These are phyloP conservation scores for Magallana angulata DNA, from an alignment of 1,140 invertebrate genomes.

Conservation along the genomic window DNA sequence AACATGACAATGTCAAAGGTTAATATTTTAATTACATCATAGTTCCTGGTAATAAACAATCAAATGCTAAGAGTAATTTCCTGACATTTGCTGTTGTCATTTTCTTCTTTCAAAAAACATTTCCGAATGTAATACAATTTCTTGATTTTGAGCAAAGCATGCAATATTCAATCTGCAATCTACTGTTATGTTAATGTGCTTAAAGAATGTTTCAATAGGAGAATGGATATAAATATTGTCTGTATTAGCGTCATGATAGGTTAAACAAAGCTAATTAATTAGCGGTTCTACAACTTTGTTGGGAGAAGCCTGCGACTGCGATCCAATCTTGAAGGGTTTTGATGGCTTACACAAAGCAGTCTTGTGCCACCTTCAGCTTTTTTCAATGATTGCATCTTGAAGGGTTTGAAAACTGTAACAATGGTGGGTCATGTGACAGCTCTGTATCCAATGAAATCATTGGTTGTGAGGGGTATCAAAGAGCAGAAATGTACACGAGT, in stretches of 20 bases:
- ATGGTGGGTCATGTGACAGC: not conserved
- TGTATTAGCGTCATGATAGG: not conserved
- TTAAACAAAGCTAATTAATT: conserved; percentile 26
- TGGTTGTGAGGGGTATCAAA: not conserved
- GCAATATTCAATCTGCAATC: too few species aligned
- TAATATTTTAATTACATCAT: not conserved
- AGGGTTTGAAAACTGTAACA: conserved; percentile 9
- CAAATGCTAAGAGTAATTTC: too few species aligned
- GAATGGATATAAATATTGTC: not conserved
- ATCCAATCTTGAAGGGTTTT: conserved; percentile 12
- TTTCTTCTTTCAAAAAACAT: not conserved
- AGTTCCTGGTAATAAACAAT: not conserved
- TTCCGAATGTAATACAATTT: too few species aligned
- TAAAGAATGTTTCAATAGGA: not conserved
- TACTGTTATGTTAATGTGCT: too few species aligned
- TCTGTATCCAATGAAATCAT: not conserved
- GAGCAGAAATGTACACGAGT: not conserved
- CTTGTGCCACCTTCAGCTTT: conserved; percentile 24
- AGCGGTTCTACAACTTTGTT: not conserved
- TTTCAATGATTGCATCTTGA: conserved; percentile 5
- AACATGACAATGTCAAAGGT: conserved; percentile 41
- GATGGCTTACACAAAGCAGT: conserved; percentile 10
- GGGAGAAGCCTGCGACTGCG: not conserved
- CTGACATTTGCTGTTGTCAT: too few species aligned
- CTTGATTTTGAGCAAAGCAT: too few species aligned